A percentile compares a stretch with the other conserved stretches of the same genome.
These are phyloP conservation scores for Cotesia typhae DNA, from an alignment of 1,140 invertebrate species.

Conservation along the genomic window DNA sequence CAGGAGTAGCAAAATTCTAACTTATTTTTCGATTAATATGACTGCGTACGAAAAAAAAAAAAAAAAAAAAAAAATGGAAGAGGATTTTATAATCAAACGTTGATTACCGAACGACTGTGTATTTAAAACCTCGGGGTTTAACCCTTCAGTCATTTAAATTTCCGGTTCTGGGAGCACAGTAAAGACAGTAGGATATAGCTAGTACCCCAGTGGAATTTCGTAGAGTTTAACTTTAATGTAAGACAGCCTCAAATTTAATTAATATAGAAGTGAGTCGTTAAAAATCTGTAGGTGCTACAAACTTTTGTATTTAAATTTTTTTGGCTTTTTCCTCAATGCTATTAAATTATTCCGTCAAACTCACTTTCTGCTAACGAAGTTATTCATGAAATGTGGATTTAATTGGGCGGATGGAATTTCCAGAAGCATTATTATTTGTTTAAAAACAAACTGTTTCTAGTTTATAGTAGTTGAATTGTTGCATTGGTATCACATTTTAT, in stretches of 20 bases:
- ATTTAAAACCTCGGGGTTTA: slow-evolving; percentile 24
- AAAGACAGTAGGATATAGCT: slow-evolving; percentile 24
- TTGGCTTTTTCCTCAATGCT: background rate
- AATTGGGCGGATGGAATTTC: too few species aligned
- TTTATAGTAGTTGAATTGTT: too few species aligned
- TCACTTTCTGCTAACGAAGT: background rate
- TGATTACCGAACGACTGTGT: background rate
- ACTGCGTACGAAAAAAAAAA: background rate
- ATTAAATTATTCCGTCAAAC: background rate
- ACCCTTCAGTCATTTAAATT: slow-evolving; percentile 48
- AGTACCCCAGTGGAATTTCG: slow-evolving; percentile 24
- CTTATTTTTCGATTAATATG: background rate
- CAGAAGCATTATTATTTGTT: too few species aligned
- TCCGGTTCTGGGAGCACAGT: slow-evolving; percentile 32
- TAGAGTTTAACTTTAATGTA: slow-evolving; percentile 18
- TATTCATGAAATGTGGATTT: too few species aligned
- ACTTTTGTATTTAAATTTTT: background rate
- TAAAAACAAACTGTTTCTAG: too few species aligned
- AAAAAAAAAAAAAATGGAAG: background rate
- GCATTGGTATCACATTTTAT: too few species aligned
- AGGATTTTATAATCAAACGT: too few species aligned
- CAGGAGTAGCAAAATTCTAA: background rate
- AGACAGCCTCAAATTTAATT: slow-evolving; percentile 46
- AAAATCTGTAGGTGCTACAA: slow-evolving; percentile 20
- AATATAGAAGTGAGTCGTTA: slow-evolving; percentile 40